Base-by-base conservation (phyloP, 2,113 vertebrate species). In the Gobius niger region DNA sequence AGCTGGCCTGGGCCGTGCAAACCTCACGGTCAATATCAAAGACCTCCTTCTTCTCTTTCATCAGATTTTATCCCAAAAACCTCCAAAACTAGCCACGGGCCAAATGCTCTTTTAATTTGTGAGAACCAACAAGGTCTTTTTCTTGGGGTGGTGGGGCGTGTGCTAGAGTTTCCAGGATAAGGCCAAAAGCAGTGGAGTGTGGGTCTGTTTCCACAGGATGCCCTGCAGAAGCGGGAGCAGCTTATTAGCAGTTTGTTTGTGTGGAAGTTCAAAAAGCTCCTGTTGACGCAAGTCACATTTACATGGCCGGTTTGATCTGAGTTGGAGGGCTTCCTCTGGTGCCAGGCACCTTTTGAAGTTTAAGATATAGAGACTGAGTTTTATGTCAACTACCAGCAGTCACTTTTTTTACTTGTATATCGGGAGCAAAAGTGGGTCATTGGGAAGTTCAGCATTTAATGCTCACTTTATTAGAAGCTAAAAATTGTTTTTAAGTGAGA, bases 171-270 rank as follows among this genome's bases (percentile, higher is more conserved):
- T 86, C 84, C 85, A 85, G 64, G 70, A 67, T 56, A 70, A 8
- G 70, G 68, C 67, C 77, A 76, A 85, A 74, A 84, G 76, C 67
- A 82, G 81, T 72, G 19, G 40, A 85, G 84, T 82, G 80, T 80
- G 73, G 78, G 73, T 81, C 53, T 24, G 66, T 88, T 89, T 90
- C 82, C 87, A 83, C 76, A 51, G 76, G 77, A 85, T 84, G 77
- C 40, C 72, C 72, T 0, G 77, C 80, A 65, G 77, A 79, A 15
- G 73, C 77, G 52, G 44, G 62, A 80, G 41, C 82, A 57, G 70
- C 75, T 90, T 87, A 87, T 92, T 92, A 88, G 85, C 70, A 50
- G 87, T 82, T 88, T 91, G 90, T 92, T 91, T 90, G 84, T 83
- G 72, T 85, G 83, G 84, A 80, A 83, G 88, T 90, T 90, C 68